These are phyloP conservation scores for Andricus curvator DNA, from an alignment of 2,888 invertebrate species.

Conservation along the genomic window DNA sequence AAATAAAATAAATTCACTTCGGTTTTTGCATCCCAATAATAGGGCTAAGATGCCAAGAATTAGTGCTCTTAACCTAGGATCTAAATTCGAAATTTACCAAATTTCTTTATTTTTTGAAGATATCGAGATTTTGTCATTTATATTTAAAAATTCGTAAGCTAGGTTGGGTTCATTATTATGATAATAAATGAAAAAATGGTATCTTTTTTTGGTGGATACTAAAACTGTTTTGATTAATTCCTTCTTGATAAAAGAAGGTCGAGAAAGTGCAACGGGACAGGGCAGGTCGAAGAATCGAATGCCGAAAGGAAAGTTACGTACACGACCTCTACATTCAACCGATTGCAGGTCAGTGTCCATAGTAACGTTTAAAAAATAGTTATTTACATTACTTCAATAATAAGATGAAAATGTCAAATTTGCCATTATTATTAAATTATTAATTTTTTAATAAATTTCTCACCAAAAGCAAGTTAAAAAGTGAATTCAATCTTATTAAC, in stretches of 20 bases:
- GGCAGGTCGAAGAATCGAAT: conserved; percentile 1
- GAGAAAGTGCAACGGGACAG: conserved; percentile 7
- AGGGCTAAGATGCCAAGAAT: no score
- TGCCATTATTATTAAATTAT: no score
- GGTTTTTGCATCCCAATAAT: no score
- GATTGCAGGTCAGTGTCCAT: background rate
- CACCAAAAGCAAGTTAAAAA: no score
- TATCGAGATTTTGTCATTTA: no score
- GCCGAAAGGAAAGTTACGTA: background rate
- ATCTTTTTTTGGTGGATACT: background rate
- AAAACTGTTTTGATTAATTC: background rate
- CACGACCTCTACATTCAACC: background rate
- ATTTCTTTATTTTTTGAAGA: background rate
- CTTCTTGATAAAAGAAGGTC: background rate
- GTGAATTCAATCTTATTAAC: background rate
- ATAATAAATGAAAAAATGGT: background rate
- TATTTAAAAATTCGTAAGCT: no score
- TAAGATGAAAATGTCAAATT: no score
- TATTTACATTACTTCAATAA: no score
- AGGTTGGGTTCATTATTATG: no score
- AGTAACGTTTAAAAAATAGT: no score
- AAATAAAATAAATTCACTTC: no score
- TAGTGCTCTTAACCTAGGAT: background rate
- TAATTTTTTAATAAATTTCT: no score
- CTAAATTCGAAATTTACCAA: background rate